Base-by-base conservation (phyloP, 2,113 vertebrate species). In the Verasper variegatus region DNA sequence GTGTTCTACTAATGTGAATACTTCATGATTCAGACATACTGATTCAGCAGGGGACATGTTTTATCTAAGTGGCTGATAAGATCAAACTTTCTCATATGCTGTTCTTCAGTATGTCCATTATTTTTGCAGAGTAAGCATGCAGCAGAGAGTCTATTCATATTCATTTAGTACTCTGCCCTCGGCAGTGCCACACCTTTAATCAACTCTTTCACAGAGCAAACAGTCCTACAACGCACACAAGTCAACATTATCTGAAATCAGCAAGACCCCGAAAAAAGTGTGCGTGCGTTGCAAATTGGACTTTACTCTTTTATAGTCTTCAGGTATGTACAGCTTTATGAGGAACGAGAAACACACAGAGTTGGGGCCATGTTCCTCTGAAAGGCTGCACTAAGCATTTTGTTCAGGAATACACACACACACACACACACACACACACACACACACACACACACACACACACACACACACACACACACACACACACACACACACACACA, bases 301-400 rank as follows among this genome's bases (percentile, higher is more conserved):
- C 84, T 86, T 86, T 81, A 76, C 23, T 42, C 86, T n/a, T 31
- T 31, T 31, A 31, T 31, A 31, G 31, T 7, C 31, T 31, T 31
- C 31, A 31, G 31, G 8, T 31, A 31, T 31, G 24, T 49, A 13
- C n/a, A 27, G 72, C 52, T 51, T 18, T 47, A 67, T 78, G 14
- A 63, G 35, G 68, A 31, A 7, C 2, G 7, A 20, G 4, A 51
- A 51, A 51, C 4, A 51, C 17, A 51, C 5, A 15, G 15, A 49
- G 20, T 8, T 60, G 31, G 35, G 26, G 35, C 55, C 27, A 23
- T 13, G 54, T 45, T 23, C 3, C 60, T 61, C 40, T 42, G 58
- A 76, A 83, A 59, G 27, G 47, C 74, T 57, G 18, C 35, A n/a
- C 49, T 64, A 54, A 70, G 73, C 52, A 76, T 42, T 81, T 74